phyloP scores from a whole-genome alignment of 1,140 invertebrate genomes.

The Meloidogyne exigua region DNA sequence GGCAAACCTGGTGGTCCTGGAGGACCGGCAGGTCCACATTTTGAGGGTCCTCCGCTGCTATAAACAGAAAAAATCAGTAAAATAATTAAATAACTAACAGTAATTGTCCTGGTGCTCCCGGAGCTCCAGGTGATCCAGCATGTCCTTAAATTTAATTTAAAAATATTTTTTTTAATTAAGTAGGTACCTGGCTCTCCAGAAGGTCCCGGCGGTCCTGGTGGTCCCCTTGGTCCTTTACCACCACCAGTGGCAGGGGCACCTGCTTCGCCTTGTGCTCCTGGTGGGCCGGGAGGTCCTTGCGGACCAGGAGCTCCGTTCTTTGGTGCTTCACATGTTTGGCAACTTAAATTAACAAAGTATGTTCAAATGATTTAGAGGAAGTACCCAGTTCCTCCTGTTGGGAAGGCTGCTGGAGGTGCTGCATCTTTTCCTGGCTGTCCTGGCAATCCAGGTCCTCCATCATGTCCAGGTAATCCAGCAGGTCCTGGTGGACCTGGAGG shows the following conservation, averaged over 20 bases:
- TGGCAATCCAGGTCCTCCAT: constrained; percentile 21
- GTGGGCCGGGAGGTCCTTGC: constrained; percentile 28
- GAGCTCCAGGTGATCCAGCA: constrained; percentile 22
- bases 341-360: background rate
- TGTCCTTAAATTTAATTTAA: background rate
- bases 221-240: constrained; percentile 14
- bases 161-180: background rate
- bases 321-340: constrained; percentile 17
- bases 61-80: background rate
- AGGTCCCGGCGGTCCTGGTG: constrained; percentile 30
- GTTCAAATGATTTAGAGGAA: background rate
- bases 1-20: constrained; percentile 28
- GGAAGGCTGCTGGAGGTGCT: background rate
- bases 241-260: constrained; percentile 24
- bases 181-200: constrained; percentile 10
- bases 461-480: constrained; percentile 20
- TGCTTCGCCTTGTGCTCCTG: constrained; percentile 20
- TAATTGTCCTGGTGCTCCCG: constrained; percentile 36
- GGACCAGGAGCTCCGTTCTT: constrained; percentile 7
- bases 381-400: constrained; percentile 16
- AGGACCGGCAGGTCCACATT: constrained; percentile 13
- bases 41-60: constrained; percentile 11
- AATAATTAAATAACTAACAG: background rate
- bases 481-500: constrained; percentile 36
- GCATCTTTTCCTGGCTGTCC: constrained; percentile 15